Evolutionary conservation across 2,113 vertebrate species (phyloP), one percentile per base, ranked within the genome.

Genomic region (Podarcis cretensis): DNA sequence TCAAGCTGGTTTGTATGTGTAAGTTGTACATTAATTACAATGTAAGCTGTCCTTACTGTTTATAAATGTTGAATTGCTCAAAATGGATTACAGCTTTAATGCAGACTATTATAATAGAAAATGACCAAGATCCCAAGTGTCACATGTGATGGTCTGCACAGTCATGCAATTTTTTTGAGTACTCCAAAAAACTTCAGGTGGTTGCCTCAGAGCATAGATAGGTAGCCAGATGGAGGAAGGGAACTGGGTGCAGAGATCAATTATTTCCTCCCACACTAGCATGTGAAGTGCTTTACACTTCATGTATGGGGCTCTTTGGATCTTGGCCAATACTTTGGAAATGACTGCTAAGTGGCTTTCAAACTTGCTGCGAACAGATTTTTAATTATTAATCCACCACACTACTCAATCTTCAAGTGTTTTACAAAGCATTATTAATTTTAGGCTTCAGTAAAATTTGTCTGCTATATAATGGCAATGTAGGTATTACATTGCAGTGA

Each of bases 361-460:
- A 81, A 63, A 74, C 40, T 95, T 92, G 23, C 73, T 90, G 86
- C 76, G 73, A 85, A 57, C 76, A 68, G 48, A 54, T 93, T 91
- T 63, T 85, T 48, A 88, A 80, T 89, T 91, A 87, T 63, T 90
- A 89, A 78, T 35, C 77, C 43, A 82, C 90, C 84, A 6, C 35
- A 13, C 87, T 90, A 14, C 3, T 1, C 88, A 74, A 86, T 77
- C 84, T 84, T 21, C 90, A 89, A 95, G 74, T 74, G 83, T 74
- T 92, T 93, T 91, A 81, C 1, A 76, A 7, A 75, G 59, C 43
- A 77, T 40, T 83, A 16, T 89, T 87, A 83, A 92, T 69, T 54
- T 81, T 71, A 91, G 20, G 68, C 37, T 92, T 86, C 77, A 90
- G 21, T 68, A 43, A 35, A 79, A 76, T 12, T 4, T 27, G 32